A percentile compares a stretch with the other conserved stretches of the same genome.
phyloP scores from a whole-genome alignment of 2,797 vertebrate genomes.

The Pelodytes ibericus region DNA sequence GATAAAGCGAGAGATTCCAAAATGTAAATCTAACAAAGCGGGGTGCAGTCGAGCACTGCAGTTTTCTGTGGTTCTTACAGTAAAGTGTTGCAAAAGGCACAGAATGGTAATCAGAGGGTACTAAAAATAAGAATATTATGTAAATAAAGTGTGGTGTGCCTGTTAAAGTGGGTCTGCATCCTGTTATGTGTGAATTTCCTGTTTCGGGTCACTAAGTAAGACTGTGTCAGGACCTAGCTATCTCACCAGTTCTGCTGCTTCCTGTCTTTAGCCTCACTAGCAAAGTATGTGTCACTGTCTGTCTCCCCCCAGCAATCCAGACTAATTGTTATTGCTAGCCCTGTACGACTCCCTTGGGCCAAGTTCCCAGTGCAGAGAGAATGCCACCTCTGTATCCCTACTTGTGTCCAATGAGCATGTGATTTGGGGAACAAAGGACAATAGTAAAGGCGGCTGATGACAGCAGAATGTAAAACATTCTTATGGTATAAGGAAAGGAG shows the following conservation, averaged over 20 bases:
- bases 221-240: background rate
- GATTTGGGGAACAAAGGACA: slow-evolving; percentile 21
- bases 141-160: slow-evolving; percentile 21
- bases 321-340: slow-evolving; percentile 18
- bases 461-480: background rate
- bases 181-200: slow-evolving; percentile 23
- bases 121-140: slow-evolving; percentile 7
- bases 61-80: background rate
- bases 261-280: background rate
- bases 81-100: background rate
- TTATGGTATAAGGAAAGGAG: background rate
- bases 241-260: background rate
- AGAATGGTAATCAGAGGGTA: background rate
- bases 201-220: slow-evolving; percentile 1
- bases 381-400: slow-evolving; percentile 18
- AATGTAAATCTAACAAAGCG: no score
- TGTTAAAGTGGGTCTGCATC: slow-evolving; percentile 24
- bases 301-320: background rate
- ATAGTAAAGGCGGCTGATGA: background rate
- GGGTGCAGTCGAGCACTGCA: no score
- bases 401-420: slow-evolving; percentile 12
- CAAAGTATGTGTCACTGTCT: background rate
- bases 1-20: no score
- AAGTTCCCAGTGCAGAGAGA: slow-evolving; percentile 28
- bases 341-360: slow-evolving; percentile 13